Evolutionary conservation across 2,888 invertebrate genomes (phyloP).

Genomic region (Temnothorax rugatulus): DNA sequence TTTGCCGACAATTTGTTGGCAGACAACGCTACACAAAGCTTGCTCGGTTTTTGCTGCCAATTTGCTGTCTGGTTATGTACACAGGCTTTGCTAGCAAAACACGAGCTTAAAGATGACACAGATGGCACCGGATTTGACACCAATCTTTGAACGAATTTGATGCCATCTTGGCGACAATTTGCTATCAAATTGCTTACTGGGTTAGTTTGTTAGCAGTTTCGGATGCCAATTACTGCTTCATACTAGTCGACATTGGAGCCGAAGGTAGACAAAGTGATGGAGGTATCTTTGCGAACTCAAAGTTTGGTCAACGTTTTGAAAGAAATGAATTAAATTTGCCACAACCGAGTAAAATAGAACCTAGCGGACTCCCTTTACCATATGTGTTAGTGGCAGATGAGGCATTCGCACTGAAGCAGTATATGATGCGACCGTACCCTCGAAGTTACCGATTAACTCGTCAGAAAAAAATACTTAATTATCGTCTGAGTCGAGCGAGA

Average conservation of each 20-base stretch:
- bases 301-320: background rate
- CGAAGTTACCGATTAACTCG: background rate
- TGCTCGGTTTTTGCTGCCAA: too few species aligned
- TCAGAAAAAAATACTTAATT: constrained; percentile 12
- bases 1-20: too few species aligned
- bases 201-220: too few species aligned
- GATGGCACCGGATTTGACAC: too few species aligned
- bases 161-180: too few species aligned
- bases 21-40: too few species aligned
- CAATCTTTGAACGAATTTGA: too few species aligned
- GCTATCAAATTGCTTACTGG: too few species aligned
- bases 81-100: too few species aligned
- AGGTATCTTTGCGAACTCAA: constrained; percentile 2
- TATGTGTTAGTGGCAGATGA: constrained; percentile 27
- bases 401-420: constrained; percentile 3
- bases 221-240: too few species aligned
- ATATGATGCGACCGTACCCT: constrained; percentile 17
- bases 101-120: too few species aligned
- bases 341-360: background rate
- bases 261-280: constrained; percentile 11
- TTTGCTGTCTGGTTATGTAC: too few species aligned
- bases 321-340: constrained; percentile 9
- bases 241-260: background rate
- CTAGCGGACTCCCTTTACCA: background rate
- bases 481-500: constrained; percentile 9